Evolutionary conservation across 1,140 invertebrate species (phyloP).

Genomic region (Steinernema feltiae): DNA sequence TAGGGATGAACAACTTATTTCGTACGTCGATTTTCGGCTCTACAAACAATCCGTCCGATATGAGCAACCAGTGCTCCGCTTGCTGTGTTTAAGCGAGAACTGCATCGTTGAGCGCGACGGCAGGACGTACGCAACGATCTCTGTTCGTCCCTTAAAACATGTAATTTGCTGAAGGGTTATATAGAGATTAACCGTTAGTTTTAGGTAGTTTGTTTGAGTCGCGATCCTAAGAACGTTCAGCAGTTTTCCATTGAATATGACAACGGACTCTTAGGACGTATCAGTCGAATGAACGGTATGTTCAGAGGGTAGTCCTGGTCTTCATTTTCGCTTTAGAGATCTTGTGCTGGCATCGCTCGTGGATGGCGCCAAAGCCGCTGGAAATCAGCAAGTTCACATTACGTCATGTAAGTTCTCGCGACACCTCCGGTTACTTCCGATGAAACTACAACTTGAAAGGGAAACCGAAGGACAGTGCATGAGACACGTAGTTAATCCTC

Average conservation of each 20-base stretch:
- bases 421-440: conserved; percentile 78
- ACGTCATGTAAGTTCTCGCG: conserved; percentile 70
- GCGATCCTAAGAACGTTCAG: conserved; percentile 83
- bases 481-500: conserved; percentile 72
- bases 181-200: conserved; percentile 37
- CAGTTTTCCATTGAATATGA: conserved; percentile 88
- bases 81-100: conserved; percentile 87
- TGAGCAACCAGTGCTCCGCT: conserved; percentile 67
- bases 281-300: conserved; percentile 72
- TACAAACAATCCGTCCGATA: conserved; percentile 65
- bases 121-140: conserved; percentile 83
- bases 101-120: conserved; percentile 93
- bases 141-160: conserved; percentile 77
- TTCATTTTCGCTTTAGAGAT: conserved; percentile 66
- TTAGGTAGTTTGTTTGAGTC: conserved; percentile 74
- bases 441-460: conserved; percentile 80
- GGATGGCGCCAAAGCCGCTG: conserved; percentile 88
- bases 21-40: conserved; percentile 81
- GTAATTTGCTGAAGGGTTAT: conserved; percentile 61
- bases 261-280: conserved; percentile 80
- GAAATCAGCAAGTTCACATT: conserved; percentile 94
- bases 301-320: neutral
- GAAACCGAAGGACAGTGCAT: conserved; percentile 82
- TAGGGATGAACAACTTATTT: conserved; percentile 78
- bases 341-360: conserved; percentile 84